phyloP scores from a whole-genome alignment of 2,113 vertebrate genomes.

The Phalacrocorax carbo region DNA sequence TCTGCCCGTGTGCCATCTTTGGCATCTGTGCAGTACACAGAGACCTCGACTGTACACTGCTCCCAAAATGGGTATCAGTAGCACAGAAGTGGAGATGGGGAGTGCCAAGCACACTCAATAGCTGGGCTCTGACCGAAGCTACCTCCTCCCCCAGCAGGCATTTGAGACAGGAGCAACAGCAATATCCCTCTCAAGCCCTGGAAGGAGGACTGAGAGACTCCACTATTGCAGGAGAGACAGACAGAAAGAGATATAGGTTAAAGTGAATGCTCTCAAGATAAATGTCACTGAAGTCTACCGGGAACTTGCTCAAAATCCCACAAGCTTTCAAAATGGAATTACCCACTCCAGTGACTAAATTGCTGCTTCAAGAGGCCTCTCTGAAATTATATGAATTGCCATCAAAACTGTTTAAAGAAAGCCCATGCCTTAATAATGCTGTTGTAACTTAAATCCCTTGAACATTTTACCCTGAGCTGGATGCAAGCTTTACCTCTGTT shows the following conservation, averaged over 20 bases:
- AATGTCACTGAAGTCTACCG: background rate
- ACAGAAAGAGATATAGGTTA: background rate
- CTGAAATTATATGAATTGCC: background rate
- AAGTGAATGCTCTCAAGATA: background rate
- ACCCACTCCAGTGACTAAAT: background rate
- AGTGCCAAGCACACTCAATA: background rate
- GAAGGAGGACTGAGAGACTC: background rate
- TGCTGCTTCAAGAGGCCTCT: background rate
- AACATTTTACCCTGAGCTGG: background rate
- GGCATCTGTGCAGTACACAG: background rate
- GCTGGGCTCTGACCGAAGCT: background rate
- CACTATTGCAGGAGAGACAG: background rate
- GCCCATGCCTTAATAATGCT: background rate
- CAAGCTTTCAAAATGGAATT: conserved; percentile 11
- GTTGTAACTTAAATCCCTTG: background rate
- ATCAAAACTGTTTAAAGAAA: conserved; percentile 17
- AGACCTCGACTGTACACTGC: background rate
- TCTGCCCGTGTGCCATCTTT: background rate
- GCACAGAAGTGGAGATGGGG: background rate
- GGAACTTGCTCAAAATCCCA: background rate
- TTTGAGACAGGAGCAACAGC: background rate
- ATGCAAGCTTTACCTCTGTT: background rate
- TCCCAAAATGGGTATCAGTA: fast-evolving
- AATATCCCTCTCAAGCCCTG: background rate
- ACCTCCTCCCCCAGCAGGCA: background rate